These are phyloP conservation scores for Hydropsyche tenuis DNA, from an alignment of 1,140 invertebrate genomes.

Conservation along the genomic window DNA sequence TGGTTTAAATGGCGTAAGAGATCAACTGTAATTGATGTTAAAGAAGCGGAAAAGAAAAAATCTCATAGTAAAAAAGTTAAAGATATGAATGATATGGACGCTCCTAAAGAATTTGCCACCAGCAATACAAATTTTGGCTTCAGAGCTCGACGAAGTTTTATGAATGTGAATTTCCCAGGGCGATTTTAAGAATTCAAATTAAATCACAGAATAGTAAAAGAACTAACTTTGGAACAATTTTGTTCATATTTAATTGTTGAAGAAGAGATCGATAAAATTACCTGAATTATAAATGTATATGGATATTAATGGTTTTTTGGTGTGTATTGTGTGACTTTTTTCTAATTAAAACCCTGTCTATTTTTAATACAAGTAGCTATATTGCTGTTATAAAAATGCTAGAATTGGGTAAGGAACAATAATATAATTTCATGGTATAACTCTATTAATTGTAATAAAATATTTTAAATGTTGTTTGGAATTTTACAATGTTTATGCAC, in stretches of 20 bases:
- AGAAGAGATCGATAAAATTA: too few relatives aligned
- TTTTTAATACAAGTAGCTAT: not conserved
- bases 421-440: slow-evolving; percentile 44
- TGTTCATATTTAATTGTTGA: too few relatives aligned
- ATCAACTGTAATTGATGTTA: slow-evolving; percentile 65
- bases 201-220: not conserved
- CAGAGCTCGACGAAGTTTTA: slow-evolving; percentile 44
- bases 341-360: not conserved
- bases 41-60: slow-evolving; percentile 53
- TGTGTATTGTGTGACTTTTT: not conserved
- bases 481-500: slow-evolving; percentile 40
- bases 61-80: slow-evolving; percentile 40
- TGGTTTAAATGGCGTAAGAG: slow-evolving; percentile 82
- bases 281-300: too few relatives aligned
- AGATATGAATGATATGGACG: slow-evolving; percentile 24
- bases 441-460: slow-evolving; percentile 34
- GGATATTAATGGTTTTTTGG: not conserved
- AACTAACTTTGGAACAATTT: not conserved
- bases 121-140: slow-evolving; percentile 44
- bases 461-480: slow-evolving; percentile 35
- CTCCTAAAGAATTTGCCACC: slow-evolving; percentile 3
- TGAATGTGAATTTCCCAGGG: slow-evolving; percentile 41
- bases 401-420: too few relatives aligned
- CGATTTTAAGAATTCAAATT: slow-evolving; percentile 45
- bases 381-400: too few relatives aligned